Base-by-base conservation (phyloP, 53 echinoderm and acorn worm genomes). In the Echinarachnius parma region DNA sequence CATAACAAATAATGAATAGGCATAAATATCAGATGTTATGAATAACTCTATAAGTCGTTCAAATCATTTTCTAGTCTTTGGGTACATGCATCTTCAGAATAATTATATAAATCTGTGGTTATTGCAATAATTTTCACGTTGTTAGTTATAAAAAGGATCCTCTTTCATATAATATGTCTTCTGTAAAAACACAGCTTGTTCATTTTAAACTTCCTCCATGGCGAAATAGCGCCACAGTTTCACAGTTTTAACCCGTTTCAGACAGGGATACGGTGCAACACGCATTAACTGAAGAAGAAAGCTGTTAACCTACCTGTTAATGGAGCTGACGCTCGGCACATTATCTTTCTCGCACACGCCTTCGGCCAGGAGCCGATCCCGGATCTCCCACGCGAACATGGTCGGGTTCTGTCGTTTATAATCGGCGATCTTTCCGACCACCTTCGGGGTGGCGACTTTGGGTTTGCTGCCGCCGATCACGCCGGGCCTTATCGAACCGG, bases 301-400 rank as follows among this genome's bases (percentile, higher is more conserved):
- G n/a, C 52, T 21, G 52, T 21, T 13, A 13, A 45, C 80, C 23
- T 46, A 98, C 98, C 98, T 98, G 74, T 98, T 98, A 26, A 98
- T 98, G 21, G 98, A 98, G 70, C 98, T 98, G 20, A 98, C 98
- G 63, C 98, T 98, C 16, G 98, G 98, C 21, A 98, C 98, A 45
- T 92, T 98, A 48, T 98, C 98, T 48, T 98, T 98, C 67, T 98
- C 98, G 45, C 98, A 98, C 18, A 98, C 98, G 2, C 80, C 88
- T 48, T 98, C 98, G 21, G 98, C 98, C 30, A 98, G 74, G 22
- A 98, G 79, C 48, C 98, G 65, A 47, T 98, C 98, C 29, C 98
- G 82, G 28, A 98, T 98, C 86, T 98, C 98, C 98, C 98, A 98
- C 21, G 98, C 98, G 62, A 98, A 98, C 98, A 98, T 98, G 35